phyloP scores from a whole-genome alignment of 2,113 vertebrate species.

The Donacobius atricapilla region DNA sequence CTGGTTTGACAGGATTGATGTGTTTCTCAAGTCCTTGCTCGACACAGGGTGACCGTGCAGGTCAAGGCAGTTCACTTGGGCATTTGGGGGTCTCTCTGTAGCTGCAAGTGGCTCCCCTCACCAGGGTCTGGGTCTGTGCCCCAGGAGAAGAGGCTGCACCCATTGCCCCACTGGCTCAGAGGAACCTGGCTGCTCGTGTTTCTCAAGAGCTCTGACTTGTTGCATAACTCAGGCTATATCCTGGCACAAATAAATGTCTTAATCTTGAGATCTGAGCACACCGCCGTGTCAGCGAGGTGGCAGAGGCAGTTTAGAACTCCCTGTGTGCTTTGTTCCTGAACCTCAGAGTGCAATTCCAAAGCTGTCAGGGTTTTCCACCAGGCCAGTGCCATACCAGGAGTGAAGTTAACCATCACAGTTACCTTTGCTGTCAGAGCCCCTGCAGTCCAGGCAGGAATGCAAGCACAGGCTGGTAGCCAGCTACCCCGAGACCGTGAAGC shows the following conservation, averaged over 20 bases:
- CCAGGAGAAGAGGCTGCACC: background rate
- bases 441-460: constrained; percentile 20
- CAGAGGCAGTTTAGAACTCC: background rate
- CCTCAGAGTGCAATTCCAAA: background rate
- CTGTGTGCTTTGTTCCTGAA: background rate
- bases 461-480: constrained; percentile 31
- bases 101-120: background rate
- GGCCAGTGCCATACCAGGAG: background rate
- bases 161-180: background rate
- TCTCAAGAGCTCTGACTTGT: background rate
- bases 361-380: background rate
- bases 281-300: background rate
- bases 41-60: background rate
- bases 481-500: background rate
- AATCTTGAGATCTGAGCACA: background rate
- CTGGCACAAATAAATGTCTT: background rate
- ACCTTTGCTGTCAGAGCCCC: constrained; percentile 20
- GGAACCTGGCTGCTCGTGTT: background rate
- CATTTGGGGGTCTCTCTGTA: background rate
- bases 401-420: constrained; percentile 25
- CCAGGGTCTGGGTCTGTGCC: background rate
- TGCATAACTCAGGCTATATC: background rate
- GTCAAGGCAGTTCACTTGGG: background rate
- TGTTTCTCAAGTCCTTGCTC: background rate
- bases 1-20: background rate